Conservation (phyloP, 2,888 invertebrate genomes). For the Aspidiotus rigidus region DNA sequence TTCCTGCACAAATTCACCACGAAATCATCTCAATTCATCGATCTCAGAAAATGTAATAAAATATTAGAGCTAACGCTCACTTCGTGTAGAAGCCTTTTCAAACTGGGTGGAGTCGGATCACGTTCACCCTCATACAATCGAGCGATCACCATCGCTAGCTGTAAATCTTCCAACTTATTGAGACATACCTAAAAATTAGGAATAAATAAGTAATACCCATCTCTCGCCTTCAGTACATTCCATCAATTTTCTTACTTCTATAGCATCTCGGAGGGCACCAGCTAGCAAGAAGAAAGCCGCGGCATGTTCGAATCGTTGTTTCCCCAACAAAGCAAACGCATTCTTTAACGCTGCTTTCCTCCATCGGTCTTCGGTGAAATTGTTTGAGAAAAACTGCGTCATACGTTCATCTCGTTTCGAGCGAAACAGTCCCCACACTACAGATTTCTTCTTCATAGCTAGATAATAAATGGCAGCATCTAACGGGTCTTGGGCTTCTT, state of each 20-base stretch:
- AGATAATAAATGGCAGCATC: constrained; percentile 96
- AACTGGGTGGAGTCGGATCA: constrained; percentile 58
- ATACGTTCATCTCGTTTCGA: constrained; percentile 82
- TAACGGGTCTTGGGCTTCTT: constrained; percentile 84
- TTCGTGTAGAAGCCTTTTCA: constrained; percentile 66
- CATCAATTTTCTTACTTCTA: constrained; percentile 57
- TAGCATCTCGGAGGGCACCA: constrained; percentile 86
- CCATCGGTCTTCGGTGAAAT: constrained; percentile 89
- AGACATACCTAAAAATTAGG: constrained; percentile 58
- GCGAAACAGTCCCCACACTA: constrained; percentile 90
- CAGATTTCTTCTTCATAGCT: constrained; percentile 94
- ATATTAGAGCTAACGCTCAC: constrained; percentile 45
- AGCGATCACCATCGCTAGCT: constrained; percentile 87
- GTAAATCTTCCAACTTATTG: constrained; percentile 86
- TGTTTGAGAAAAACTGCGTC: constrained; percentile 90
- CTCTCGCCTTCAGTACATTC: not conserved
- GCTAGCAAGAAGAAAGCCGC: constrained; percentile 97
- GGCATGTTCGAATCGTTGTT: constrained; percentile 93
- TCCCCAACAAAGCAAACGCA: constrained; percentile 90
- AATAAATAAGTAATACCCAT: constrained; percentile 20
- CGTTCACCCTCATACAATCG: constrained; percentile 77
- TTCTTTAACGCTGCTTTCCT: constrained; percentile 95
- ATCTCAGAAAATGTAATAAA: constrained; percentile 6
- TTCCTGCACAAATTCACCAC: constrained; percentile 39
- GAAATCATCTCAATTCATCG: not conserved